Base-by-base conservation (phyloP, 2,888 invertebrate genomes). In the Machimus atricapillus region DNA sequence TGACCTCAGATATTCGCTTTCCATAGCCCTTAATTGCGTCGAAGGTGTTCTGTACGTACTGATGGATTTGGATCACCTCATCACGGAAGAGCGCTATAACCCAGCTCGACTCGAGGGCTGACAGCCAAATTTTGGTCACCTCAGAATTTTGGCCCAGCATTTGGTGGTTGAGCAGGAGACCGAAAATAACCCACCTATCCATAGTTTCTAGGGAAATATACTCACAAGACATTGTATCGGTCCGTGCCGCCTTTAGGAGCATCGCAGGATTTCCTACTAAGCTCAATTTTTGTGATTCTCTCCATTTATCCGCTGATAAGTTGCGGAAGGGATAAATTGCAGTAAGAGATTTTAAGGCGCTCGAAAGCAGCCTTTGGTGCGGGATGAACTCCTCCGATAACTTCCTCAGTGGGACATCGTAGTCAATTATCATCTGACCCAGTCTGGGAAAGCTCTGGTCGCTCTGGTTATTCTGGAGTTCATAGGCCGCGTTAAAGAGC, bases 361-460 rank as follows among this genome's bases (percentile, higher is more conserved):
- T 96, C 83, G 96, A 95, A 78, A 99, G 92, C 7, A 98, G 93
- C 91, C 98, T 96, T 85, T 97, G 96, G 92, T 99, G 98, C 0
- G 99, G 98, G 52, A 97, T 95, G 93, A 99, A 99, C 92, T 99
- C 99, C 91, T 99, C 99, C 0, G 97, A 96, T 0, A 99, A 94
- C 91, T 98, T 99, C 91, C 97, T 98, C 88, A 99, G 93, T 0
- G 99, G 99, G 73, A 96, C 95, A 92, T 99, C 99, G 93, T 99
- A 99, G 91, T 99, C 99, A 90, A 99, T 95, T 88, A 99, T 98
- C 96, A 99, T 96, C 93, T 98, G 98, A 0, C 99, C 99, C 81
- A 99, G 94, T 16, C 99, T 94, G 5, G 99, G 99, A 92, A 99
- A 99, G 91, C 97, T 98, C 19, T 95, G 94, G 92, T 98, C 98